Base-by-base conservation (phyloP, 2,113 vertebrate genomes). In the Calyptommatus sinebrachiatus region DNA sequence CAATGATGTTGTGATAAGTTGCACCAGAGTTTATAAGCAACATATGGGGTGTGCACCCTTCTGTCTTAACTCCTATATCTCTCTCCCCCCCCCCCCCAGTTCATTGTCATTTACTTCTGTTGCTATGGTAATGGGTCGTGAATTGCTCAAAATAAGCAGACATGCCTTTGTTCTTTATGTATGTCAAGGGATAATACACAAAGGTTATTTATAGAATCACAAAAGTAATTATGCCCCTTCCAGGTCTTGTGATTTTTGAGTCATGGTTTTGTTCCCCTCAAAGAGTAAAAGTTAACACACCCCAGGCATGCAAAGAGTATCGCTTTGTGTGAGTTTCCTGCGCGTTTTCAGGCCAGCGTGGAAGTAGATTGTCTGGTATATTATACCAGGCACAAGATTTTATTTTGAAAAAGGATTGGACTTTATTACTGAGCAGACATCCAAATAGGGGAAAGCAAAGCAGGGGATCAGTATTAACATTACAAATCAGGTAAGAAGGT, bases 81-180 rank as follows among this genome's bases (percentile, higher is more conserved):
- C n/a, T n/a, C n/a, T n/a, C 79, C 87, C 4, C 69, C 91, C 76
- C 31, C 81, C 77, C 82, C 86, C 89, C 88, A 45, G 61, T 83
- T 78, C 86, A 82, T 89, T 86, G 72, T 84, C 76, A 80, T 87
- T 89, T 72, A 83, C 84, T 90, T 85, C 12, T 82, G 92, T 94
- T 95, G 87, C 91, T 87, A 85, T 83, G 90, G 93, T 85, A 94
- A 95, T 94, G 3, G 62, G 90, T 84, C 87, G 80, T 88, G 89
- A 90, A 84, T 91, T 88, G 88, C 87, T 92, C 89, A 57, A 90
- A 92, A 89, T 90, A 88, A 92, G 89, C 60, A 89, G 92, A 92
- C 91, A 93, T 91, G 91, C 90, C 83, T 50, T 83, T 88, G 86
- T 88, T 91, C 90, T 71, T 92, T 89, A 83, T 93, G 90, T 91